phyloP scores from a whole-genome alignment of 2,888 invertebrate species.

The Eupithecia tripunctaria region DNA sequence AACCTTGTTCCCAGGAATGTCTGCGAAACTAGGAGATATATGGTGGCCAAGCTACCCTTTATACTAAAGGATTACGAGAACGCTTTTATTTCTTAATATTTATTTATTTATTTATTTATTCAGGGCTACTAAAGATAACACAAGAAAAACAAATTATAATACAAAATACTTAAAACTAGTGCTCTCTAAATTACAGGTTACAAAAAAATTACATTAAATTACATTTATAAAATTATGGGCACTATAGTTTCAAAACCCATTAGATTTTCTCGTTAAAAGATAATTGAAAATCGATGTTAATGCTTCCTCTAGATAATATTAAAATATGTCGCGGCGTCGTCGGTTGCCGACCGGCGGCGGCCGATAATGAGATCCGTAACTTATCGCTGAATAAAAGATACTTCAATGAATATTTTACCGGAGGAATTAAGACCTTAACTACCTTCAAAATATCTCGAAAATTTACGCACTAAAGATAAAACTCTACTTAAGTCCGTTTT shows the following conservation, averaged over 20 bases:
- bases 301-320: slow-evolving; percentile 16
- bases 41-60: neutral
- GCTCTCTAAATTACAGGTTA: no score
- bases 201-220: no score
- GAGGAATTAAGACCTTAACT: neutral
- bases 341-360: neutral
- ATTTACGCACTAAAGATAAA: neutral
- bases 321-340: slow-evolving; percentile 6
- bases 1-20: neutral
- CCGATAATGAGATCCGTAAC: slow-evolving; percentile 18
- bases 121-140: no score
- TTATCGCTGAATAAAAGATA: slow-evolving; percentile 9
- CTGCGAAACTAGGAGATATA: neutral
- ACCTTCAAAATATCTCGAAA: neutral
- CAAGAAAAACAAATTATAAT: no score
- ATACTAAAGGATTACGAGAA: neutral
- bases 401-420: neutral
- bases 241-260: neutral
- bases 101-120: no score
- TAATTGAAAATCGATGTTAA: slow-evolving; percentile 25
- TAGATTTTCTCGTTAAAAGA: slow-evolving; percentile 1
- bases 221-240: neutral
- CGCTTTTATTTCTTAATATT: neutral
- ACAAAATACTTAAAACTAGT: no score
- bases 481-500: neutral